A percentile compares a stretch with the other conserved stretches of the same genome.
phyloP scores from a whole-genome alignment of 2,113 vertebrate species.

The Hystrix brachyura region DNA sequence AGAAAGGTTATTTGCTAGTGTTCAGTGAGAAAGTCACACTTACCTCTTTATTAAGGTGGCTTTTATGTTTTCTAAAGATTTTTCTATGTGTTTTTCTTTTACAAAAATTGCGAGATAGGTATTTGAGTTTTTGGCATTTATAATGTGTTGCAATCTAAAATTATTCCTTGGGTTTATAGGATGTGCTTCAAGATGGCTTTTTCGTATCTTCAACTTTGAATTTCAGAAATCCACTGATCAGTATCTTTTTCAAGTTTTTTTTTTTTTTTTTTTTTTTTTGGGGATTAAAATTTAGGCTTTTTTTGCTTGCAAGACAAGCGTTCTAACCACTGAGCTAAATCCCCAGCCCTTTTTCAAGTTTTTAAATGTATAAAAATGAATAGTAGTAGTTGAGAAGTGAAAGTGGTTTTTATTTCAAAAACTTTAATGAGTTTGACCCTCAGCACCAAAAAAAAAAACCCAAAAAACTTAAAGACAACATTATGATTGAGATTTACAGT shows the following conservation, averaged over 20 bases:
- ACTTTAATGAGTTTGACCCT: too few species aligned
- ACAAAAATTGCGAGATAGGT: neutral
- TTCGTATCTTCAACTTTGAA: neutral
- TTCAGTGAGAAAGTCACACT: neutral
- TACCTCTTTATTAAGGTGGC: neutral
- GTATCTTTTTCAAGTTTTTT: neutral
- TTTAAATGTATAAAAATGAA: neutral
- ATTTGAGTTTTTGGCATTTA: neutral
- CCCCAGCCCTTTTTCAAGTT: too few species aligned
- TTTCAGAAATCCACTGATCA: neutral
- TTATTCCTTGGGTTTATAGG: neutral
- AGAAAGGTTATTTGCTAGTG: neutral
- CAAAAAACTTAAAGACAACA: neutral
- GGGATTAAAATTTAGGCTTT: too few species aligned
- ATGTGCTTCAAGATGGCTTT: constrained; percentile 21
- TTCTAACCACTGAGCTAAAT: too few species aligned
- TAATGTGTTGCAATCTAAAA: neutral
- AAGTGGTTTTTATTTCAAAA: constrained; percentile 30
- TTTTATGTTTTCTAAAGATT: constrained; percentile 47
- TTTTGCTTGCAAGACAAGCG: too few species aligned
- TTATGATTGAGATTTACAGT: neutral
- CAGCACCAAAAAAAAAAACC: too few species aligned
- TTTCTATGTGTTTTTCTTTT: neutral
- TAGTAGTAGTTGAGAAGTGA: neutral
- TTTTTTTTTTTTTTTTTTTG: too few species aligned